A percentile compares a stretch with the other conserved stretches of the same genome.
Conservation (phyloP, 1,140 invertebrate species). For the Orius insidiosus region DNA sequence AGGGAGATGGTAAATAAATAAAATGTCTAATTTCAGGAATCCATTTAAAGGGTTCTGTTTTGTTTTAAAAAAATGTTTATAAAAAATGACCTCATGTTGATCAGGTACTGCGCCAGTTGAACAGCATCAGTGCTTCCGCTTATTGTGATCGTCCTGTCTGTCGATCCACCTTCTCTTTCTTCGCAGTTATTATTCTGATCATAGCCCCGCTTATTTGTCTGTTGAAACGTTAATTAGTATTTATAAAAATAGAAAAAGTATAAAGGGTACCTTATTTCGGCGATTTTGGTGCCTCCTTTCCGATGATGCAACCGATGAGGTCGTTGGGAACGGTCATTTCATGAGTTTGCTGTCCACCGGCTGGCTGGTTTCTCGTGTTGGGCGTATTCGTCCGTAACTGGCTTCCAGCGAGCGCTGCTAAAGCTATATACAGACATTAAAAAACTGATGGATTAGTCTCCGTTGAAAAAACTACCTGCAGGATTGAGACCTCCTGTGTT, state of each 20-base stretch:
- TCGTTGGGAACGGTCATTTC: constrained; percentile 99
- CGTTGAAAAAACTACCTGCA: constrained; percentile 46
- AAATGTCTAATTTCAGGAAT: no score
- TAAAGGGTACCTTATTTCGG: constrained; percentile 96
- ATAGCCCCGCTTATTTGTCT: constrained; percentile 93
- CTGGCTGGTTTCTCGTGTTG: constrained; percentile 27
- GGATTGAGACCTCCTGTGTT: constrained; percentile 72
- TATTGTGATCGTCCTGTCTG: constrained; percentile 92
- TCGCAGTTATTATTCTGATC: constrained; percentile 96
- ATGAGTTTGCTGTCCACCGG: constrained; percentile 72
- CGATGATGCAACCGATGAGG: constrained; percentile 96
- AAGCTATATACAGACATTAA: constrained; percentile 32
- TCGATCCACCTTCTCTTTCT: constrained; percentile 77
- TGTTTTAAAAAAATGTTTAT: no score
- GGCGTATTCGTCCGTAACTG: constrained; percentile 55
- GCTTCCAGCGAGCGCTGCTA: constrained; percentile 83
- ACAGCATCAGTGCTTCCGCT: constrained; percentile 92
- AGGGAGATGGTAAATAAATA: background rate
- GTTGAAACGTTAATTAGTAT: no score
- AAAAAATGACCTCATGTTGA: constrained; percentile 80
- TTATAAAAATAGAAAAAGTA: no score
- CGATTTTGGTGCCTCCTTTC: constrained; percentile 97
- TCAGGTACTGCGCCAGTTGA: constrained; percentile 91
- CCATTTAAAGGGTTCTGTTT: background rate
- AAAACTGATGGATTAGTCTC: background rate